Percentiles rank a stretch among this genome's conserved stretches.
Conservation (phyloP, 2,113 vertebrate genomes). For the Benitochromis conjunctus region DNA sequence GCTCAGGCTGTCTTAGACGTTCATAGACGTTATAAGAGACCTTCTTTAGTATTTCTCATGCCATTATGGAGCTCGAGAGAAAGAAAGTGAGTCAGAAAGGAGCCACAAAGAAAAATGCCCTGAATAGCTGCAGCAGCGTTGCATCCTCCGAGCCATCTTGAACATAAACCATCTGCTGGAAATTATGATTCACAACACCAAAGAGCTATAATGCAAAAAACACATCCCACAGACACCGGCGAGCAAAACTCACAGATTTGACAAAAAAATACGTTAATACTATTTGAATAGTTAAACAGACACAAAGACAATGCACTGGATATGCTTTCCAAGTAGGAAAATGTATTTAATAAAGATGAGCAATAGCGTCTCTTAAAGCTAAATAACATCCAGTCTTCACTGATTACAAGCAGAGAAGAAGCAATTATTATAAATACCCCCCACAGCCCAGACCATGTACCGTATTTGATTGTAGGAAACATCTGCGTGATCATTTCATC, state of each 20-base stretch:
- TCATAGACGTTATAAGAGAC: not conserved
- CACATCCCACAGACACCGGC: not conserved
- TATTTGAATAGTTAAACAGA: not conserved
- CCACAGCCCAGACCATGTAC: constrained; percentile 24
- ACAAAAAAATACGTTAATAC: not conserved
- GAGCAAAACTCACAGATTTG: not conserved
- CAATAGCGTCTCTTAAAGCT: constrained; percentile 16
- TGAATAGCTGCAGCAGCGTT: constrained; percentile 15
- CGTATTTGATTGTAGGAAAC: constrained; percentile 18
- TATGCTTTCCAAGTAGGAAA: not conserved
- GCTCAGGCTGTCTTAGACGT: not conserved
- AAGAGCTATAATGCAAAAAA: constrained; percentile 44
- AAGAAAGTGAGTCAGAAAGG: constrained; percentile 7
- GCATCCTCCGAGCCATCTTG: constrained; percentile 43
- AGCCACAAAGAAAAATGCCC: constrained; percentile 42
- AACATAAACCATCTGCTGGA: constrained; percentile 65
- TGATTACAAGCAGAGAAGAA: constrained; percentile 48
- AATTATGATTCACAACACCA: constrained; percentile 54
- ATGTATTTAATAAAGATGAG: constrained; percentile 58
- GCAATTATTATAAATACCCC: constrained; percentile 62
- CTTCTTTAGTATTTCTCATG: not conserved
- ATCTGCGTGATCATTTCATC: not conserved
- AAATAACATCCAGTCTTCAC: not conserved
- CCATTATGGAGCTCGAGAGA: not conserved
- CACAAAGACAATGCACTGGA: not conserved